Conservation (phyloP, 2,113 vertebrate genomes). For the Euleptes europaea region DNA sequence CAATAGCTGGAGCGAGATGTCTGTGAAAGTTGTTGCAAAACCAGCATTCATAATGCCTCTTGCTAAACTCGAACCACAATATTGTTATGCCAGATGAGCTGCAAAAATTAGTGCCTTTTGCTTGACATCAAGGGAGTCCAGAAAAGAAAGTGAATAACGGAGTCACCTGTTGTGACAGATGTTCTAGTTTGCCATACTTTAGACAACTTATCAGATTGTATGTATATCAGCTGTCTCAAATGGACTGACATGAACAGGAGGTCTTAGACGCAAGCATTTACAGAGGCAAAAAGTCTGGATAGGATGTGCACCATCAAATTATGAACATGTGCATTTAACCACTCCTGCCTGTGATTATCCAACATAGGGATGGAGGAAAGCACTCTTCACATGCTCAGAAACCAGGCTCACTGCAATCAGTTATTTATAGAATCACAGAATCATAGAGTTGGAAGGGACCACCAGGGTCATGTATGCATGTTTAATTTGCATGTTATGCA, state of each 20-base stretch:
- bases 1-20: not conserved
- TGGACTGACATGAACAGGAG: not conserved
- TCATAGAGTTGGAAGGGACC: no score
- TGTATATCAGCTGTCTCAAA: not conserved
- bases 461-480: no score
- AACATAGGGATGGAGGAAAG: not conserved
- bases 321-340: no score
- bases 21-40: constrained; percentile 38
- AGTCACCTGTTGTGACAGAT: not conserved
- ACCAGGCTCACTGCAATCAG: not conserved
- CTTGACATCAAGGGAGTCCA: not conserved
- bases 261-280: not conserved
- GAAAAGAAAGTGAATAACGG: not conserved
- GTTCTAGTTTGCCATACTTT: not conserved
- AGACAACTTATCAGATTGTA: not conserved
- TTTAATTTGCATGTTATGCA: no score
- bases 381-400: not conserved
- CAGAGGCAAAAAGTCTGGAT: no score
- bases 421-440: no score
- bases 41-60: not conserved
- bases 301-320: not conserved
- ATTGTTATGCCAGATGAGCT: not conserved
- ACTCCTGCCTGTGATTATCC: not conserved
- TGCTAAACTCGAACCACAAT: not conserved
- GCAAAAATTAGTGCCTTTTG: not conserved